Evolutionary conservation across 2,888 invertebrate genomes (phyloP).

Genomic region (Marronus borbonicus): DNA sequence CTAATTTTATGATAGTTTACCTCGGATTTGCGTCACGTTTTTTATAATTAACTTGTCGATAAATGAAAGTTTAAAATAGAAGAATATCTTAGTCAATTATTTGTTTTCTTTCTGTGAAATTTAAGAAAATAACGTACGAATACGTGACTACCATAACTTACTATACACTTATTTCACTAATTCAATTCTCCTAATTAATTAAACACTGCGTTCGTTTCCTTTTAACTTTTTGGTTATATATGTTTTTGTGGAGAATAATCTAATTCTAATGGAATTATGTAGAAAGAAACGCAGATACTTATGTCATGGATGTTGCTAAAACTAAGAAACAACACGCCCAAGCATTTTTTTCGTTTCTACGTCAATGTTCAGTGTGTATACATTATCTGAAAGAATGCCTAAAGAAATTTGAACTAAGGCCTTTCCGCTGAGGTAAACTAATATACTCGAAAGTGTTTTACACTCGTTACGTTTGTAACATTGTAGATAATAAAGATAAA

Average conservation of each 20-base stretch:
- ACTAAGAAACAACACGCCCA: neutral
- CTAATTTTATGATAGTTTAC: conserved; percentile 21
- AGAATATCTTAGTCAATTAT: neutral
- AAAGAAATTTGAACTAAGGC: neutral
- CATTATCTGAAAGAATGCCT: neutral
- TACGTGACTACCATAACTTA: too few species aligned
- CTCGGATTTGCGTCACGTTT: conserved; percentile 9
- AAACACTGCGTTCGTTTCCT: too few species aligned
- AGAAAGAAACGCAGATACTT: neutral
- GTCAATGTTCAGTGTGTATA: conserved; percentile 14
- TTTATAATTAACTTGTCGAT: conserved; percentile 18
- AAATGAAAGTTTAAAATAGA: conserved; percentile 19
- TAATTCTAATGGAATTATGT: too few species aligned
- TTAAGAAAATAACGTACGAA: neutral
- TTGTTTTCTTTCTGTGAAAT: neutral
- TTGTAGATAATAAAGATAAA: conserved; percentile 3
- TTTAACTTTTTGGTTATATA: too few species aligned
- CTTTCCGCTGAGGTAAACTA: neutral
- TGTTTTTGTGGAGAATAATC: too few species aligned
- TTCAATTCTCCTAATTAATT: too few species aligned
- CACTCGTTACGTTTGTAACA: neutral
- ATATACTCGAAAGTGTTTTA: neutral
- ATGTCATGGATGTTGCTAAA: neutral
- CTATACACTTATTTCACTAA: too few species aligned
- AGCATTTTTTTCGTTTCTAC: conserved; percentile 15